phyloP scores from a whole-genome alignment of 2,888 invertebrate species.

The Spilosoma lubricipeda region DNA sequence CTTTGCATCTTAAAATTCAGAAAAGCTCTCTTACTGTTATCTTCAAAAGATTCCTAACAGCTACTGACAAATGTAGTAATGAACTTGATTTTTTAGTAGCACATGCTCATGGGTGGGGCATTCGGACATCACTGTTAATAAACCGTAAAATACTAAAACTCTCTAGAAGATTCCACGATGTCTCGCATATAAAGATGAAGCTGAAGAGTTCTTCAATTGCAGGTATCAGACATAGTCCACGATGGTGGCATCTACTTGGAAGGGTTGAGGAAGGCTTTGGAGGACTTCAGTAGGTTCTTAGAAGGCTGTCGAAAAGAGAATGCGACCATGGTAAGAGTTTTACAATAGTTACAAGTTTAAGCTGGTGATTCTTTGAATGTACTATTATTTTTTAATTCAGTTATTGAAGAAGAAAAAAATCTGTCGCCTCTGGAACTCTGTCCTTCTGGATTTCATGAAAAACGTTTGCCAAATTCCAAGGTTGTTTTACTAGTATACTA shows the following conservation, averaged over 20 bases:
- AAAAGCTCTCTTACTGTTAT: neutral
- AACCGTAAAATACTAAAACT: too few relatives aligned
- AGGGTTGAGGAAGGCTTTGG: conserved; percentile 69
- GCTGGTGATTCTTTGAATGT: neutral
- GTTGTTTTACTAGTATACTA: neutral
- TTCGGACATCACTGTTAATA: too few relatives aligned
- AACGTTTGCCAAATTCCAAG: too few relatives aligned
- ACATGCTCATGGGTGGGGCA: too few relatives aligned
- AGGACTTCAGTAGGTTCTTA: conserved; percentile 61
- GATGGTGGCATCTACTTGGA: conserved; percentile 73
- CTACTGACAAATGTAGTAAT: too few relatives aligned
- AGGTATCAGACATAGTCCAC: conserved; percentile 65
- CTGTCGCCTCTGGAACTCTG: neutral
- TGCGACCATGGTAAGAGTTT: conserved; percentile 38
- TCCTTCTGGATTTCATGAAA: neutral
- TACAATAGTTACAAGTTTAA: neutral
- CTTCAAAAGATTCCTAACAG: too few relatives aligned
- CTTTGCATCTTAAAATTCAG: too few relatives aligned
- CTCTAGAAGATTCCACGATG: too few relatives aligned
- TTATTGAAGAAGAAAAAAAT: neutral
- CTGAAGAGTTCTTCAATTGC: conserved; percentile 6
- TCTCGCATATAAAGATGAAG: neutral
- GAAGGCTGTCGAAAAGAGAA: conserved; percentile 59
- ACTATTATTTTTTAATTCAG: neutral
- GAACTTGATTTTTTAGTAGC: too few relatives aligned